Evolutionary conservation across 2,888 invertebrate species (phyloP), one percentile per base, ranked within the genome.

Genomic region (Marasmarcha lunaedactyla): DNA sequence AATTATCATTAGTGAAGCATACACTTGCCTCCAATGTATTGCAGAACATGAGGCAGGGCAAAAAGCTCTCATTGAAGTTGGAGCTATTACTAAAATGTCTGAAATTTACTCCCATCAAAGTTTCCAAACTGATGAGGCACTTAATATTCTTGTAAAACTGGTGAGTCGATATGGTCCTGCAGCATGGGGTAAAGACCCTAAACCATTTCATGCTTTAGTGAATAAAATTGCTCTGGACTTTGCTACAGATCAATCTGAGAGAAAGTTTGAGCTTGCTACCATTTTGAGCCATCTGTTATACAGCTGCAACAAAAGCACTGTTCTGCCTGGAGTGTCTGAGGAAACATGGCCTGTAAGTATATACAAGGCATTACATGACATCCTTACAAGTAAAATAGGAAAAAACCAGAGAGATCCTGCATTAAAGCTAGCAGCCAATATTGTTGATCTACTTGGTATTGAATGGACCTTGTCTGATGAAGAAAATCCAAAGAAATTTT

Each of bases 351-450:
- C 93, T 0, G 84, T 86, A 46, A 91, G 91, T 63, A 86, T 95
- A 45, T 90, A 92, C 66, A 92, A 91, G 73, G 94, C 92, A 1
- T 79, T 95, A 12, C 87, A 86, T 55, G 94, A 95, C 55, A 93
- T 96, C 54, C 84, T 96, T 5, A 89, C 90, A 43, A 94, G 94
- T 52, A 94, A 93, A 76, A 91, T 95, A 55, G 92, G 91, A 0
- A 92, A 94, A 55, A 89, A 89, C 49, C 96, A 96, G 72, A 86
- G 97, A 51, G 95, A 96, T 67, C 94, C 95, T 10, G 93, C 95
- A 0, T 71, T 97, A 11, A 91, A 93, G 62, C 72, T 97, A 36
- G 91, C 93, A 12, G 90, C 95, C 7, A 89, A 89, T 45, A 88
- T 92, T 59, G 81, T 95, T 43, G 92, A 94, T 51, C 77, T 93